These are phyloP conservation scores for Kryptopterus vitreolus DNA, from an alignment of 2,797 vertebrate genomes.

Conservation along the genomic window DNA sequence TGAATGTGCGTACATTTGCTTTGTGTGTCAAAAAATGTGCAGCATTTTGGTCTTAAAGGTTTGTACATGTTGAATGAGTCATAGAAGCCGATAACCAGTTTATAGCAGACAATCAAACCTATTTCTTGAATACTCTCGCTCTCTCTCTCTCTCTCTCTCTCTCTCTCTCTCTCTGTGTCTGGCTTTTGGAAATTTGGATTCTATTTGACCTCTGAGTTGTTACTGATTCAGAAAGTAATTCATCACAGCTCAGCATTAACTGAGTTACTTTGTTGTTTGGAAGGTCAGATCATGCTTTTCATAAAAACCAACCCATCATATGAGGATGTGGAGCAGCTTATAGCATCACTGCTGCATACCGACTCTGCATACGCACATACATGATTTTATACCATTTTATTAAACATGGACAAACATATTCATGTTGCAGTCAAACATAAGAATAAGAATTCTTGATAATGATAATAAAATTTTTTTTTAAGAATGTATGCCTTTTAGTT, in stretches of 20 bases:
- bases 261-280: conserved; percentile 1
- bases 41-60: conserved; percentile 2
- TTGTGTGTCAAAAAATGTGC: conserved; percentile 14
- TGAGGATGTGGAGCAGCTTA: neutral
- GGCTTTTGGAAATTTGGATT: conserved; percentile 1
- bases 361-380: too few species aligned
- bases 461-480: neutral
- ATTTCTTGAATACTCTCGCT: neutral
- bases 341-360: neutral
- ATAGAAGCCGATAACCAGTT: neutral
- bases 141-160: too few species aligned
- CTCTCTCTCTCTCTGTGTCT: too few species aligned
- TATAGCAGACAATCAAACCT: neutral
- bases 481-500: neutral
- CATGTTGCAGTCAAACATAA: neutral
- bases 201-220: conserved; percentile 1
- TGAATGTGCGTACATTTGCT: neutral
- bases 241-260: neutral
- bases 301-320: neutral
- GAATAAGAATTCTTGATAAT: neutral
- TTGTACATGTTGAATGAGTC: neutral
- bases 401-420: neutral
- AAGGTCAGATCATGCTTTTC: neutral
- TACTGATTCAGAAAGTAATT: neutral
- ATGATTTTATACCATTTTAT: neutral